These are phyloP conservation scores for Dione juno DNA, from an alignment of 2,888 invertebrate genomes.

Conservation along the genomic window DNA sequence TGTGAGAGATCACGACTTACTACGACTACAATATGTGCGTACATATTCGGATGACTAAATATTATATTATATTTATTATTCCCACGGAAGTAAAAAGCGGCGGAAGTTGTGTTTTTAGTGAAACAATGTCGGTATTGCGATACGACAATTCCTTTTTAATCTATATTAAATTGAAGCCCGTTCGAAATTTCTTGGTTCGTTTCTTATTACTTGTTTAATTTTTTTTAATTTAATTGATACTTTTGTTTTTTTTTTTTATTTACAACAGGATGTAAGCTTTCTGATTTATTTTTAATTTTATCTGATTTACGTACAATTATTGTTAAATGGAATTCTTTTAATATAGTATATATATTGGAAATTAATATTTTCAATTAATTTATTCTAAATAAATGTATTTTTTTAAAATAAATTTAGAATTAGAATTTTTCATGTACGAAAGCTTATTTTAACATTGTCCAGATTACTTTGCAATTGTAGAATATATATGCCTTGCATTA, in stretches of 20 bases:
- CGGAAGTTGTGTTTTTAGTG: neutral
- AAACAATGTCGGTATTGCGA: constrained; percentile 20
- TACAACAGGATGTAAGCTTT: constrained; percentile 2
- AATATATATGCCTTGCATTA: constrained; percentile 8
- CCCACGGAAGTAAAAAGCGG: neutral
- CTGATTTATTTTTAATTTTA: neutral
- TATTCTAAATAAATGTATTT: too few species aligned
- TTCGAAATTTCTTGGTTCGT: constrained; percentile 2
- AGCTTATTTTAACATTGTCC: neutral
- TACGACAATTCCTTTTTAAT: neutral
- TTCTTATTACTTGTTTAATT: neutral
- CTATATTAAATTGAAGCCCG: neutral
- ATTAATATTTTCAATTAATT: too few species aligned
- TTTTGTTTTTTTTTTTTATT: constrained; percentile 1
- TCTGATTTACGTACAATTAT: neutral
- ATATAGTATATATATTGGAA: too few species aligned
- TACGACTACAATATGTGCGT: neutral
- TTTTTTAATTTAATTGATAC: neutral
- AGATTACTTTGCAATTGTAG: constrained; percentile 10
- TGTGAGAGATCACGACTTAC: too few species aligned
- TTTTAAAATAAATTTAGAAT: too few species aligned
- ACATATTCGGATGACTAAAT: neutral
- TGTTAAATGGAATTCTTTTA: neutral
- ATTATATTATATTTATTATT: neutral
- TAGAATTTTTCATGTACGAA: neutral